Evolutionary conservation across 2,797 vertebrate species (phyloP).

Genomic region (Somateria mollissima): DNA sequence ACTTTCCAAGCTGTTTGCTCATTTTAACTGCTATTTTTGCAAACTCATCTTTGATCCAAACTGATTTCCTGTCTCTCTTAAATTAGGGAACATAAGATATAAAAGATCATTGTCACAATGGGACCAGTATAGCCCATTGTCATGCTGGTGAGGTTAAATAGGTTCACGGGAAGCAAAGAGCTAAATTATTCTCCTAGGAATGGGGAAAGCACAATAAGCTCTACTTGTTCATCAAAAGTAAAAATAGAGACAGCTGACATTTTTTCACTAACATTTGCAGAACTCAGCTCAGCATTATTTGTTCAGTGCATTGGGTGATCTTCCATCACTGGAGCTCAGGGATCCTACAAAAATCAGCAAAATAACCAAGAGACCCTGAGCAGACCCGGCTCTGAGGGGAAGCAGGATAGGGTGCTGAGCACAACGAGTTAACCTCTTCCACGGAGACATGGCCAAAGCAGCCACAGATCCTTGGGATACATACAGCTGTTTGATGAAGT

Average conservation of each 20-base stretch:
- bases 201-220: not conserved
- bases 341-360: not conserved
- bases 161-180: not conserved
- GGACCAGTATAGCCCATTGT: not conserved
- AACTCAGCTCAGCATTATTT: not conserved
- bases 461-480: not conserved
- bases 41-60: not conserved
- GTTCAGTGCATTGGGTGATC: not conserved
- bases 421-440: rapidly evolving
- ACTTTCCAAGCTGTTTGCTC: slow-evolving; percentile 13
- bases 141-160: not conserved
- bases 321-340: not conserved
- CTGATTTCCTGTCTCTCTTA: not conserved
- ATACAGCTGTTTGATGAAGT: not conserved
- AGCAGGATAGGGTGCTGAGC: not conserved
- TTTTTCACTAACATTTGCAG: not conserved
- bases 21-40: not conserved
- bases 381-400: rapidly evolving
- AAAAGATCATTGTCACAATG: not conserved
- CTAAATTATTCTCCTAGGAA: not conserved
- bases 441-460: not conserved
- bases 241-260: not conserved
- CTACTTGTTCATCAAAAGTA: not conserved
- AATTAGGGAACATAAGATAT: not conserved
- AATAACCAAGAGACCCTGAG: not conserved